phyloP scores from a whole-genome alignment of 2,113 vertebrate genomes.

The Rhabdomys dilectus region DNA sequence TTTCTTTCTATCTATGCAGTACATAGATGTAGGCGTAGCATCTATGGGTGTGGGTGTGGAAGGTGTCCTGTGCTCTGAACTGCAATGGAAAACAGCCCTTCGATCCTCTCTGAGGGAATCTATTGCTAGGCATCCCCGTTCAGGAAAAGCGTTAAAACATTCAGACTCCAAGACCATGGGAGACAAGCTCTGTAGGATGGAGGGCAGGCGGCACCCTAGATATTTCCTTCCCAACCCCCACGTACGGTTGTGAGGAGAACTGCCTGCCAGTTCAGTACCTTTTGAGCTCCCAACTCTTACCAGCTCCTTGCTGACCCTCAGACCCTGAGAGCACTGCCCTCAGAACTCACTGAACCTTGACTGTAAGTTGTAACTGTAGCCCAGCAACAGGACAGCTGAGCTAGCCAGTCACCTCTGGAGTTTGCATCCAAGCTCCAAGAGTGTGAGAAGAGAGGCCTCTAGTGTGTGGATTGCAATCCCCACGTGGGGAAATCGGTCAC shows the following conservation, averaged over 20 bases:
- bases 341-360: not conserved
- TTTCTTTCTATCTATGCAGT: not conserved
- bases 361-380: not conserved
- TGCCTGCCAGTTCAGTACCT: not conserved
- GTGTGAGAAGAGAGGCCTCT: not conserved
- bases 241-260: not conserved
- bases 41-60: fast-evolving
- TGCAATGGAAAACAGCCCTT: not conserved
- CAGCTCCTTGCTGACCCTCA: not conserved
- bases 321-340: not conserved
- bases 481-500: not conserved
- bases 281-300: not conserved
- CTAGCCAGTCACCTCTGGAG: not conserved
- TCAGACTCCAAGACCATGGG: not conserved
- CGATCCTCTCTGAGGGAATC: fast-evolving
- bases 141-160: not conserved
- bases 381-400: not conserved
- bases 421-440: not conserved
- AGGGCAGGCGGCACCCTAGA: not conserved
- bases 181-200: too few species aligned
- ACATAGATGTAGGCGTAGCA: not conserved
- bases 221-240: not conserved
- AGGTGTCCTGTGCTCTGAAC: not conserved
- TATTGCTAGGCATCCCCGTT: not conserved
- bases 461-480: not conserved